These are phyloP conservation scores for Chironomus tentans DNA, from an alignment of 2,888 invertebrate genomes.

Conservation along the genomic window DNA sequence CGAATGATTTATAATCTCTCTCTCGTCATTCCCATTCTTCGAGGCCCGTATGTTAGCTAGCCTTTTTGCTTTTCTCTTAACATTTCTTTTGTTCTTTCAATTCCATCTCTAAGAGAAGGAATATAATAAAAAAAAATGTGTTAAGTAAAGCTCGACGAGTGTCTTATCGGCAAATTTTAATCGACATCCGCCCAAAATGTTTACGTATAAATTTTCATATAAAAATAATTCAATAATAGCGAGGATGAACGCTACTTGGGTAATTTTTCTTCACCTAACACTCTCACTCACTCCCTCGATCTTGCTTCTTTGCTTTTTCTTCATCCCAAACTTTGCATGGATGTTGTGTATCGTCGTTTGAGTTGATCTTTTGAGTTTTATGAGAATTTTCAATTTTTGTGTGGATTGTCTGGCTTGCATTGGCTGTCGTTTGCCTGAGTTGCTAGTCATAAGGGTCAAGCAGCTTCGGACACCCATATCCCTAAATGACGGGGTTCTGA, in stretches of 20 bases:
- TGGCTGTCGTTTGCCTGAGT: no score
- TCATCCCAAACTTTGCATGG: background rate
- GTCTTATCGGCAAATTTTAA: conserved; percentile 23
- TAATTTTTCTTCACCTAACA: conserved; percentile 17
- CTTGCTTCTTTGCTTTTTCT: background rate
- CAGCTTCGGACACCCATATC: no score
- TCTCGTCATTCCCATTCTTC: background rate
- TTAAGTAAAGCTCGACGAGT: conserved; percentile 9
- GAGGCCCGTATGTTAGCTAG: background rate
- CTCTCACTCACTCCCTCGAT: background rate
- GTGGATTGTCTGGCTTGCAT: no score
- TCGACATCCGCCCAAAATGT: conserved; percentile 23
- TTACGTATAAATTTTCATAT: background rate
- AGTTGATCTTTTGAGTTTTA: background rate
- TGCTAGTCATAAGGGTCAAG: no score
- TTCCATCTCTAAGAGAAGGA: background rate
- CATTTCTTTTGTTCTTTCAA: conserved; percentile 11
- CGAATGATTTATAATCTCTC: conserved; percentile 19
- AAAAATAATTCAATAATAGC: conserved; percentile 1
- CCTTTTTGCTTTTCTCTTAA: background rate
- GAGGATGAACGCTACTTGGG: conserved; percentile 7
- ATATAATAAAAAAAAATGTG: background rate
- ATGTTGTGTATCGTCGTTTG: background rate
- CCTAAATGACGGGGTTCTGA: no score
- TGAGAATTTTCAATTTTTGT: no score